These are phyloP conservation scores for Heliconius eleuchia DNA, from an alignment of 1,140 invertebrate genomes.

Conservation along the genomic window DNA sequence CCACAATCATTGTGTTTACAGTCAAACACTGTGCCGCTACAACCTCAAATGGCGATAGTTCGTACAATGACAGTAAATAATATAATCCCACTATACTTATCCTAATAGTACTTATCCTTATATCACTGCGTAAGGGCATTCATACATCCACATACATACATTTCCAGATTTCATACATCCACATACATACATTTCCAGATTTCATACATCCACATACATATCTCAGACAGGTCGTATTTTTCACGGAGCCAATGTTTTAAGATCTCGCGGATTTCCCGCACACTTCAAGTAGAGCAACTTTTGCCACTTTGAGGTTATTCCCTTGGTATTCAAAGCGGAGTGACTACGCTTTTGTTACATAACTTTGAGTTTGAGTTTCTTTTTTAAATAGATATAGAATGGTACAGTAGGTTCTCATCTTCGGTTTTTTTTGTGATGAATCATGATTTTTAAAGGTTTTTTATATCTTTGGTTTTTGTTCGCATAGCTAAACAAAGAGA, in stretches of 20 bases:
- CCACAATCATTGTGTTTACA: too few species aligned
- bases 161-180: slow-evolving; percentile 21
- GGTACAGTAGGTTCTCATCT: neutral
- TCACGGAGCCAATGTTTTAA: slow-evolving; percentile 43
- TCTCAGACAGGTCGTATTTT: slow-evolving; percentile 45
- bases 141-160: slow-evolving; percentile 31
- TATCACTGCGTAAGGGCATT: neutral
- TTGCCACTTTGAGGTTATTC: slow-evolving; percentile 29
- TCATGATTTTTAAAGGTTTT: too few species aligned
- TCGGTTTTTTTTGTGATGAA: too few species aligned
- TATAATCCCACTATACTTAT: neutral
- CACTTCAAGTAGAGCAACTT: slow-evolving; percentile 44
- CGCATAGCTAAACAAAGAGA: neutral
- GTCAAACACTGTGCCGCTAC: too few species aligned
- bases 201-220: slow-evolving; percentile 42
- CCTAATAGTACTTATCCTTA: neutral
- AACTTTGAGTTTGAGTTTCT: slow-evolving; percentile 22
- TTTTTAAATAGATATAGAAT: slow-evolving; percentile 13
- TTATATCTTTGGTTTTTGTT: too few species aligned
- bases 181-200: slow-evolving; percentile 33
- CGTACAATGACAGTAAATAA: neutral
- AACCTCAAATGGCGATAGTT: neutral
- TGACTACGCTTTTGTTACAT: slow-evolving; percentile 32
- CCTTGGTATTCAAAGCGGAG: slow-evolving; percentile 32
- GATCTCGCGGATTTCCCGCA: slow-evolving; percentile 37